A percentile compares a stretch with the other conserved stretches of the same genome.
Evolutionary conservation across 2,113 vertebrate species (phyloP).

Genomic region (Megalops atlanticus): DNA sequence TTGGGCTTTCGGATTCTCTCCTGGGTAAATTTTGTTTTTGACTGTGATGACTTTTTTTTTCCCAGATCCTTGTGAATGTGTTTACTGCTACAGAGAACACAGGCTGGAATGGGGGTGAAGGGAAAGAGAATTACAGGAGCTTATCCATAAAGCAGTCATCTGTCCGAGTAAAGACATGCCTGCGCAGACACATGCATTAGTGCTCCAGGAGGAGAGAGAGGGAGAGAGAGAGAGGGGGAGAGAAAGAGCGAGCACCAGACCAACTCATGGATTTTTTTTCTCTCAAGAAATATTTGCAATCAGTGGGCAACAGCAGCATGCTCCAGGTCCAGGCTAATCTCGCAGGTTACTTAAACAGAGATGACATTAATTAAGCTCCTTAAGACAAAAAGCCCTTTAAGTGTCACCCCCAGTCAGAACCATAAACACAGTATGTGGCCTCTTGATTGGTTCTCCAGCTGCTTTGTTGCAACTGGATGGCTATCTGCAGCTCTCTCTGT

Average conservation of each 20-base stretch:
- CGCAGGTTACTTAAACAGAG: slow-evolving; percentile 51
- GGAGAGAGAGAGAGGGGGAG: background rate
- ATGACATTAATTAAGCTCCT: slow-evolving; percentile 50
- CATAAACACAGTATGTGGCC: no score
- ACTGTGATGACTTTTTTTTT: slow-evolving; percentile 33
- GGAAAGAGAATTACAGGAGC: slow-evolving; percentile 38
- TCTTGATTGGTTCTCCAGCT: no score
- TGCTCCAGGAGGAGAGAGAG: background rate
- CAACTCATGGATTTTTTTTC: slow-evolving; percentile 24
- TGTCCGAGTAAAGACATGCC: slow-evolving; percentile 43
- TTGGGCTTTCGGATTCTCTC: slow-evolving; percentile 37
- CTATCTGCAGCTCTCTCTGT: background rate
- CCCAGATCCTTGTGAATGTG: slow-evolving; percentile 37
- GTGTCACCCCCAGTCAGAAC: background rate
- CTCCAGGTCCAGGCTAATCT: slow-evolving; percentile 51
- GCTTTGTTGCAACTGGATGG: no score
- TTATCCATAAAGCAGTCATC: slow-evolving; percentile 49
- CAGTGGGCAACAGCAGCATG: slow-evolving; percentile 40
- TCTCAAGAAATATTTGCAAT: slow-evolving; percentile 41
- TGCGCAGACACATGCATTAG: slow-evolving; percentile 41
- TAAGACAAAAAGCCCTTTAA: slow-evolving; percentile 28
- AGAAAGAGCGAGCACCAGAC: slow-evolving; percentile 9
- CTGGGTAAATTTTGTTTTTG: slow-evolving; percentile 36
- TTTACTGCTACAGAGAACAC: slow-evolving; percentile 43
- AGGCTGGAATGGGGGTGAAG: slow-evolving; percentile 20